Conservation (phyloP, 2,113 vertebrate genomes). For the Acanthisitta chloris region DNA sequence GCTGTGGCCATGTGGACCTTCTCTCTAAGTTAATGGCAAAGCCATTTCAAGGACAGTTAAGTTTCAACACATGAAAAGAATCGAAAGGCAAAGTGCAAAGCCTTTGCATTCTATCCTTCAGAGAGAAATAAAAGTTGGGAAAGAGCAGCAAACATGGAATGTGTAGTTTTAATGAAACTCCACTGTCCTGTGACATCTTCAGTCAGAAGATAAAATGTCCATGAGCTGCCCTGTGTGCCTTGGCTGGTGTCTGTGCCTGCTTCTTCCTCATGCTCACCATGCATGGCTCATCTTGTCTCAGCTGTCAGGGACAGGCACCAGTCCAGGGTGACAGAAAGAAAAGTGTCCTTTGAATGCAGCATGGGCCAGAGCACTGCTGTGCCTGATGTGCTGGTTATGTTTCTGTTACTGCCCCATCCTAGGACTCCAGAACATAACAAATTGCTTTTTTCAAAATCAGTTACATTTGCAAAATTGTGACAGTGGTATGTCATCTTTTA, state of each 20-base stretch:
- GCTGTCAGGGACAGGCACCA: not conserved
- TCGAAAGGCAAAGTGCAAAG: not conserved
- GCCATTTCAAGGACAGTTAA: not conserved
- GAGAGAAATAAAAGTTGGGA: not conserved
- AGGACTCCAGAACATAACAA: not conserved
- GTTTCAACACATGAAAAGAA: not conserved
- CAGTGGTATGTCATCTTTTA: not conserved
- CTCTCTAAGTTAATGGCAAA: not conserved
- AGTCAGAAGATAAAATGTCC: not conserved
- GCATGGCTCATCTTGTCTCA: not conserved
- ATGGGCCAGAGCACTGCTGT: not conserved
- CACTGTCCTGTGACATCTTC: not conserved
- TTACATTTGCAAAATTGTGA: not conserved
- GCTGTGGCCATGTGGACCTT: not conserved
- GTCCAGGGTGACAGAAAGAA: not conserved
- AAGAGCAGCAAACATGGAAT: not conserved
- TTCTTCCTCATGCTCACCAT: not conserved
- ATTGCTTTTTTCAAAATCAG: fast-evolving
- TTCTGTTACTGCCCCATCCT: not conserved
- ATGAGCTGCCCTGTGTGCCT: not conserved
- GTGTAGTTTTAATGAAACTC: not conserved
- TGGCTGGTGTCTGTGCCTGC: not conserved
- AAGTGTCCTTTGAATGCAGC: not conserved
- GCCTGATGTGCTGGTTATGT: not conserved
- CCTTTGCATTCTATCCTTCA: not conserved